Conservation (phyloP, 2,888 invertebrate genomes). For the Rhimphoctona megacephalus region DNA sequence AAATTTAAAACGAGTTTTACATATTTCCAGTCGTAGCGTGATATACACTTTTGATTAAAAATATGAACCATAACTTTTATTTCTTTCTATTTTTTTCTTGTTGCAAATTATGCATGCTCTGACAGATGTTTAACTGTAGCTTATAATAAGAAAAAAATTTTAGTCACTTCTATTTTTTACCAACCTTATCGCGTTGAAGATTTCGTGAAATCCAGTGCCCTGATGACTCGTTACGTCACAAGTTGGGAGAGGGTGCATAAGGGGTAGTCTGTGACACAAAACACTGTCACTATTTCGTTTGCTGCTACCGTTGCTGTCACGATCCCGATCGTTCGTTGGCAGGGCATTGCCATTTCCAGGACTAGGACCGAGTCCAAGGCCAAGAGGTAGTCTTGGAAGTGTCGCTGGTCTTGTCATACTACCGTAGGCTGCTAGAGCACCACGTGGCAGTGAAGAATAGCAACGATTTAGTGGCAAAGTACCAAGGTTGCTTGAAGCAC, state of each 20-base stretch:
- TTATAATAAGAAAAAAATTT: not conserved
- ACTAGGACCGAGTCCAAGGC: slow-evolving; percentile 83
- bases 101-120: not conserved
- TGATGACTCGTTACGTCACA: slow-evolving; percentile 84
- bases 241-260: slow-evolving; percentile 86
- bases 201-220: slow-evolving; percentile 85
- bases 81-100: not conserved
- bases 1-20: slow-evolving; percentile 57
- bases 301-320: slow-evolving; percentile 81
- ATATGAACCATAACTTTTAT: slow-evolving; percentile 22
- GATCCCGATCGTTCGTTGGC: slow-evolving; percentile 77
- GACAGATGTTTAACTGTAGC: not conserved
- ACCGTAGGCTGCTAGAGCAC: slow-evolving; percentile 85
- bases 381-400: slow-evolving; percentile 85
- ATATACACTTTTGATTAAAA: not conserved
- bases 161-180: not conserved
- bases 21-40: slow-evolving; percentile 45
- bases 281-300: slow-evolving; percentile 87
- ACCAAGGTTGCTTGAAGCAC: slow-evolving; percentile 81
- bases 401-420: slow-evolving; percentile 85
- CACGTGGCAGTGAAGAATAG: slow-evolving; percentile 86
- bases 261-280: slow-evolving; percentile 85
- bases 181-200: slow-evolving; percentile 83
- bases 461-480: slow-evolving; percentile 80
- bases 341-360: slow-evolving; percentile 75